phyloP scores from a whole-genome alignment of 2,888 invertebrate species.

The Hedychridium roseum region DNA sequence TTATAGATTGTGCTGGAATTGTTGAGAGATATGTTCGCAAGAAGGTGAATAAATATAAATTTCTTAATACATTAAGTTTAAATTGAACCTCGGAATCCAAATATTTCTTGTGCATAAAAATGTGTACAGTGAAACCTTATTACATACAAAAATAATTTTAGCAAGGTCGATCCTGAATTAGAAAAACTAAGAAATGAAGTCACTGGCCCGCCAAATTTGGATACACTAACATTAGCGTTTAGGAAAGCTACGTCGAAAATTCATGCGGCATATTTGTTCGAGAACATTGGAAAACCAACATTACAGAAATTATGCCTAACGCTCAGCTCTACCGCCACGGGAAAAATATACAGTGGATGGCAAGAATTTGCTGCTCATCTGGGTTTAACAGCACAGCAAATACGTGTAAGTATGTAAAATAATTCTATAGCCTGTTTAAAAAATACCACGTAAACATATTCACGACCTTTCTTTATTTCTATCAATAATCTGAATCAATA shows the following conservation, averaged over 20 bases:
- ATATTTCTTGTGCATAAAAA: too few species aligned
- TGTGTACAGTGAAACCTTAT: too few species aligned
- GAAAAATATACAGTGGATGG: conserved; percentile 52
- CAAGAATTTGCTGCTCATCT: conserved; percentile 52
- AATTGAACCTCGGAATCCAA: too few species aligned
- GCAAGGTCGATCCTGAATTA: conserved; percentile 43
- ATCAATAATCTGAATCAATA: too few species aligned
- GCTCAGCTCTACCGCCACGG: conserved; percentile 49
- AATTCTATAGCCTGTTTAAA: background rate
- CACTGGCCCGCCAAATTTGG: conserved; percentile 42
- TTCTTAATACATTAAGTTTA: too few species aligned
- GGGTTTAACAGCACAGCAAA: conserved; percentile 51
- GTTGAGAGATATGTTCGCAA: too few species aligned
- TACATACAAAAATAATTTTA: too few species aligned
- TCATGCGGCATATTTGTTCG: conserved; percentile 53
- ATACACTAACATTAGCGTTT: conserved; percentile 34
- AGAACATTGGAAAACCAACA: conserved; percentile 37
- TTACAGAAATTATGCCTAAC: conserved; percentile 49
- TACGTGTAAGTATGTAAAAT: conserved; percentile 38
- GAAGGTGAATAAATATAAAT: too few species aligned
- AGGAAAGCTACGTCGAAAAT: conserved; percentile 38
- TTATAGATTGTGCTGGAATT: too few species aligned
- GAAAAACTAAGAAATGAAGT: conserved; percentile 48
- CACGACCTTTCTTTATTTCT: too few species aligned
- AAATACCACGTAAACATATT: too few species aligned